Evolutionary conservation across 2,888 invertebrate genomes (phyloP).

Genomic region (Colostygia pectinataria): DNA sequence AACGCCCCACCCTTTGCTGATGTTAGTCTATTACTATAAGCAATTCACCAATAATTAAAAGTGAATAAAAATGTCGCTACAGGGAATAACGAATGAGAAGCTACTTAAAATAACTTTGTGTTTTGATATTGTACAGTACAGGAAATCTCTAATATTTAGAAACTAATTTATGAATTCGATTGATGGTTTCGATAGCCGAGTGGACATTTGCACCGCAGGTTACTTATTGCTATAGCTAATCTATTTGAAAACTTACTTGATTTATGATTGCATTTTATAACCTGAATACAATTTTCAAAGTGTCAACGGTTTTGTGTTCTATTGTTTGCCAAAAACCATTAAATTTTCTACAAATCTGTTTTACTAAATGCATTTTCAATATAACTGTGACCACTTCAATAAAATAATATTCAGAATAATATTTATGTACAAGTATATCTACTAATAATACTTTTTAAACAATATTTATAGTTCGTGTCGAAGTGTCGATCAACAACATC

Average conservation of each 20-base stretch:
- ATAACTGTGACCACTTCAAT: constrained; percentile 49
- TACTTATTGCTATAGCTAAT: constrained; percentile 19
- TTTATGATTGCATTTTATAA: constrained; percentile 1
- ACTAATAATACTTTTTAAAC: constrained; percentile 82
- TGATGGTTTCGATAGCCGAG: constrained; percentile 2
- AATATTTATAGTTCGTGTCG: constrained; percentile 75
- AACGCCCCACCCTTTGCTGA: too few species aligned
- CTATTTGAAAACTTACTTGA: constrained; percentile 4
- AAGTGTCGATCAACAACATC: constrained; percentile 57
- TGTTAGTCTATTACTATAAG: neutral
- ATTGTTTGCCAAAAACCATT: neutral
- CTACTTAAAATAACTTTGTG: neutral
- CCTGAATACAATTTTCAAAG: constrained; percentile 5
- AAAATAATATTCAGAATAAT: constrained; percentile 67
- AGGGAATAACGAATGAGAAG: neutral
- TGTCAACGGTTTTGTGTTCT: neutral
- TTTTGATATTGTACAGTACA: too few species aligned
- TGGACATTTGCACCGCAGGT: constrained; percentile 16
- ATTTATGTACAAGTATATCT: constrained; percentile 78
- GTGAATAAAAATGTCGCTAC: neutral
- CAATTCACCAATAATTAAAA: neutral
- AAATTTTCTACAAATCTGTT: constrained; percentile 9
- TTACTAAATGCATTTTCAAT: constrained; percentile 26
- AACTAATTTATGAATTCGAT: neutral
- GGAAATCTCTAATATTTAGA: too few species aligned